Evolutionary conservation across 2,113 vertebrate species (phyloP), one percentile per base, ranked within the genome.

Genomic region (Cheirogaleus medius): DNA sequence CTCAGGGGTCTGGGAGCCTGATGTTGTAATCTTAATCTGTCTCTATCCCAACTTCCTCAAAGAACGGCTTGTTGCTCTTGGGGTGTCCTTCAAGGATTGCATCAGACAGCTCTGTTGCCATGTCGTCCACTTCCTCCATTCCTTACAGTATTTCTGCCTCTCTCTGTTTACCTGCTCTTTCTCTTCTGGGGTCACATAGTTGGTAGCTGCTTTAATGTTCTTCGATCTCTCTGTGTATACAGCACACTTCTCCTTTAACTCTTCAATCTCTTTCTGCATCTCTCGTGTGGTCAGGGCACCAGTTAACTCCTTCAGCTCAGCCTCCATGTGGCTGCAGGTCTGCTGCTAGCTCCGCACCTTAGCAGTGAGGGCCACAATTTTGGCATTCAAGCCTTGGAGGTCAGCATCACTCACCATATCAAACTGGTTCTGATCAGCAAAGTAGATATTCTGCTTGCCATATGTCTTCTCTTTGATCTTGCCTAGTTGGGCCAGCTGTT

Each of bases 371-470:
- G 98, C 97, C 0, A 98, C 94, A 12, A 99, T 99, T 66, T 98
- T 98, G 84, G 27, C 73, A 54, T 99, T 99, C 99, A 99, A 99
- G 76, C 66, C 74, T 23, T 99, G 99, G 86, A 99, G 99, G 77
- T 99, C 99, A 0, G 98, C 97, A 2, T 99, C 99, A 27, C 98
- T 99, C 96, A 99, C 99, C 1, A 98, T 98, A 60, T 98, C 98
- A 96, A 99, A 99, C 98, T 99, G 99, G 92, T 99, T 98, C 99
- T 99, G 98, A 97, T 99, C 99, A 0, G 99, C 99, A 97, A 99
- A 99, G 87, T 99, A 99, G 29, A 99, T 99, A 97, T 99, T 99
- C 97, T 99, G 99, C 95, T 99, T 99, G 74, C 99, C 99, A 10
- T 99, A 99, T 5, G 49, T 84, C 96, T 99, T 99, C 98, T 99